Base-by-base conservation (phyloP, 1,140 invertebrate species). In the Alviniconcha marisindica region DNA sequence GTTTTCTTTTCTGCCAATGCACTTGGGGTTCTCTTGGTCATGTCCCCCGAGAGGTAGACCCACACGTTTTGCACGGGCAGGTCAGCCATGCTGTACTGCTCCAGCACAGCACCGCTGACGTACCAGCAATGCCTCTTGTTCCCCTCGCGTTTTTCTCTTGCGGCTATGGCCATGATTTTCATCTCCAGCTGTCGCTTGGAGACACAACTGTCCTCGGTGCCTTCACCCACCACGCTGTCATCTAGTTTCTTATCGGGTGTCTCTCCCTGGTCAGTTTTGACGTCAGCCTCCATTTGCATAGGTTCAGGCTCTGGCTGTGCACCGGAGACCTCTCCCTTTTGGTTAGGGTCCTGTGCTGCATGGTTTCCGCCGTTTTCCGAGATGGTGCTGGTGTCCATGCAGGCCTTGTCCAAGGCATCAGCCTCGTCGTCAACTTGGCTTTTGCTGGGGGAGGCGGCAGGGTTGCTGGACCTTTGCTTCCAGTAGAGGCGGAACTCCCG, bases 121-220 rank as follows among this genome's bases (percentile, higher is more conserved):
- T 95, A 94, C 96, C 96, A 97, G 86, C 95, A 96, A 3, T 90
- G 92, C 83, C 95, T 94, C 93, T 84, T 94, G 92, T 91, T 95
- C 93, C 87, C 56, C 40, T 48, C 33, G 33, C 89, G 77, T 63
- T 94, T 89, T 80, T 93, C 94, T 93, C 95, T 95, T 21, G 90
- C 91, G 0, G 95, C 95, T n/a, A 96, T 94, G 38, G 87, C 51
- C 14, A 77, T 84, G 33, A 93, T 92, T 83, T 89, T 92, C n/a
- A 88, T 84, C 51, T 92, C 91, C 28, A 92, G 77, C 81, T 93
- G 92, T 36, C 92, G 78, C 86, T 92, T 93, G 12, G 91, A 92
- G 38, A 93, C 91, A 38, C 82, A 89, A 14, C 86, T 76, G 21
- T 88, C 63, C 1, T 83, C 28, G 4, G 84, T 77, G 0, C 85